These are phyloP conservation scores for Drosophila falleni DNA, from an alignment of 2,888 invertebrate genomes.

Conservation along the genomic window DNA sequence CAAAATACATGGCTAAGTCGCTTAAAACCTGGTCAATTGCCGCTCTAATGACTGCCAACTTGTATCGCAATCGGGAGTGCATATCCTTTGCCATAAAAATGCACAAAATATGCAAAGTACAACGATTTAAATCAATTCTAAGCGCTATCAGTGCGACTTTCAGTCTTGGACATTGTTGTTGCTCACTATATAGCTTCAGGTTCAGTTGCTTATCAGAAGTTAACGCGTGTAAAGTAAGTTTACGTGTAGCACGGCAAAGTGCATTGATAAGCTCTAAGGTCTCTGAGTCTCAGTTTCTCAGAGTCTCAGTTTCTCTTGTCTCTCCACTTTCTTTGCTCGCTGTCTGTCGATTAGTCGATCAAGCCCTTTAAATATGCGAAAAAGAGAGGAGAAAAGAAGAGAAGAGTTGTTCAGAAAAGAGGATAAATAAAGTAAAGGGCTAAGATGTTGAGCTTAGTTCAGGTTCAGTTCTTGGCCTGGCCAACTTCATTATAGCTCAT, in stretches of 20 bases:
- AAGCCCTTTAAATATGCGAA: constrained; percentile 75
- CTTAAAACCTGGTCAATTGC: constrained; percentile 10
- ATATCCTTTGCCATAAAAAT: constrained; percentile 53
- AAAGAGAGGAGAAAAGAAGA: neutral
- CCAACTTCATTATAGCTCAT: constrained; percentile 85
- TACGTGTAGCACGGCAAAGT: constrained; percentile 79
- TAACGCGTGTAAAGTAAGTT: constrained; percentile 80
- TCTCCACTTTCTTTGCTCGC: constrained; percentile 59
- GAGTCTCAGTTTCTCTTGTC: neutral
- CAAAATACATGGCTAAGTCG: constrained; percentile 19
- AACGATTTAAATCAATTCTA: constrained; percentile 78
- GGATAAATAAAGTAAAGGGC: constrained; percentile 40
- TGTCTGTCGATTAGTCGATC: constrained; percentile 73
- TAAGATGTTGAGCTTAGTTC: constrained; percentile 22
- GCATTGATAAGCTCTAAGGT: constrained; percentile 67
- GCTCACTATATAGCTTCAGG: no score
- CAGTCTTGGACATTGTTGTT: constrained; percentile 26
- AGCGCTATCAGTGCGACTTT: constrained; percentile 44
- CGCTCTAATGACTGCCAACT: constrained; percentile 71
- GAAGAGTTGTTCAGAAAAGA: constrained; percentile 7
- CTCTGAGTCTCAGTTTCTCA: neutral
- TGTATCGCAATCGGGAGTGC: constrained; percentile 29
- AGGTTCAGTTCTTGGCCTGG: constrained; percentile 38
- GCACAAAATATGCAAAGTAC: constrained; percentile 70
- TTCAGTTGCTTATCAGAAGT: constrained; percentile 54